Percentiles rank a stretch among this genome's conserved stretches.
Conservation (phyloP, 2,797 vertebrate species). For the Numenius phaeopus region DNA sequence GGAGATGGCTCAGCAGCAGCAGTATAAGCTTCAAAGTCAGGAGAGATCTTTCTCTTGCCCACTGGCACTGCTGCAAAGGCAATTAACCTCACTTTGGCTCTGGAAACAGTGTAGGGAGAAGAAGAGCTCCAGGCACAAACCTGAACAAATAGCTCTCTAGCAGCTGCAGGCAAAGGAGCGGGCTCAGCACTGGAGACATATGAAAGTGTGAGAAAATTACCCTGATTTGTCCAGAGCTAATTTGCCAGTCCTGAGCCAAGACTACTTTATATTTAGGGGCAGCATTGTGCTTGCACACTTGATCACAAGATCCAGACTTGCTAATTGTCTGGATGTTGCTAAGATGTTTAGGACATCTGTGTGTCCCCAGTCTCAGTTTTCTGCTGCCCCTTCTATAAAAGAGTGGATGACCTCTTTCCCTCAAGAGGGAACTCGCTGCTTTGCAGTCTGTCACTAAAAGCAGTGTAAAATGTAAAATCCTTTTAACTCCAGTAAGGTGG, state of each 20-base stretch:
- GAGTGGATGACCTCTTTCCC: background rate
- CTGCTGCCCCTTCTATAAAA: background rate
- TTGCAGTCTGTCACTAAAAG: background rate
- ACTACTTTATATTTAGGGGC: background rate
- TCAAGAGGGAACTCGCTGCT: background rate
- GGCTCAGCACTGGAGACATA: background rate
- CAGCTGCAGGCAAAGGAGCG: background rate
- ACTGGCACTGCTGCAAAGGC: background rate
- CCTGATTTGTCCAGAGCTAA: background rate
- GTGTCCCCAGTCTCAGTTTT: background rate
- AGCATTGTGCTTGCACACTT: background rate
- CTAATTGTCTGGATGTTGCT: too few relatives aligned
- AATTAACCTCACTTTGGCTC: slow-evolving; percentile 27
- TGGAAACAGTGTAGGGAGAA: background rate
- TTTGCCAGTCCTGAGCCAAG: background rate
- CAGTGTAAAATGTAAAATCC: background rate
- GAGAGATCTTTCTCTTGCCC: background rate
- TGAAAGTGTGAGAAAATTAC: background rate
- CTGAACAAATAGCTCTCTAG: background rate
- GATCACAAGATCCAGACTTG: background rate
- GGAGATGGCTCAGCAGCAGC: background rate
- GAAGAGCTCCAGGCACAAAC: background rate
- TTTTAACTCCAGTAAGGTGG: background rate
- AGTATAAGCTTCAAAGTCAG: background rate
- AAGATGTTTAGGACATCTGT: background rate